Base-by-base conservation (phyloP, 2,888 invertebrate genomes). In the Cylindroiulus punctatus region DNA sequence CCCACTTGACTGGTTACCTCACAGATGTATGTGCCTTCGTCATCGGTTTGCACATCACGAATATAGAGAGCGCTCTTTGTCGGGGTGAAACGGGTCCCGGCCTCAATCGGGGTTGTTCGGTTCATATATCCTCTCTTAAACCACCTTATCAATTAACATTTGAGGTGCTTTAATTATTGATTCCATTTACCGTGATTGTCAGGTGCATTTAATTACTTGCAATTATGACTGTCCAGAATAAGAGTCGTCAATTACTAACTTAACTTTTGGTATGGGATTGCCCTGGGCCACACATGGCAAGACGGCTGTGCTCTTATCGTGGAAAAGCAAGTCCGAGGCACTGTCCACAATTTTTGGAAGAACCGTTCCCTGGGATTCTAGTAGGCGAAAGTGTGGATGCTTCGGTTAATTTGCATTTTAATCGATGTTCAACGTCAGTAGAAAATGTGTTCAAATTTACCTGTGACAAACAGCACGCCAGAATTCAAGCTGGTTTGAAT, bases 231-330 rank as follows among this genome's bases (percentile, higher is more conserved):
- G n/a, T n/a, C n/a, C n/a, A n/a, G n/a, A n/a, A n/a, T n/a, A n/a
- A n/a, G n/a, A n/a, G n/a, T n/a, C n/a, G n/a, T n/a, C n/a, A n/a
- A n/a, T n/a, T n/a, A n/a, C n/a, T 86, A 90, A 91, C 91, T 90
- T 90, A 90, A 90, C 89, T 88, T 89, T 90, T 88, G 91, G 91
- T 88, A 90, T 90, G 88, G 91, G 91, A 92, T 93, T 95, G 84
- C 91, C 91, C 86, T 91, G 90, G 32, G 91, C 90, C 88, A 90
- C 90, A 88, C 93, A 93, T 89, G 94, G 91, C 89, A 94, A 91
- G 44, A 93, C 93, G 89, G 93, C 92, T 4, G 32, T 26, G 26
- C 85, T n/a, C 17, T 44, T 44, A n/a, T 8, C 30, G 17, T 14
- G 22, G 17, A 81, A 81, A 32, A 26, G 8, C n/a, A n/a, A n/a